Percentiles rank a stretch among this genome's conserved stretches.
phyloP scores from a whole-genome alignment of 1,140 invertebrate genomes.

The Nymphalis io region DNA sequence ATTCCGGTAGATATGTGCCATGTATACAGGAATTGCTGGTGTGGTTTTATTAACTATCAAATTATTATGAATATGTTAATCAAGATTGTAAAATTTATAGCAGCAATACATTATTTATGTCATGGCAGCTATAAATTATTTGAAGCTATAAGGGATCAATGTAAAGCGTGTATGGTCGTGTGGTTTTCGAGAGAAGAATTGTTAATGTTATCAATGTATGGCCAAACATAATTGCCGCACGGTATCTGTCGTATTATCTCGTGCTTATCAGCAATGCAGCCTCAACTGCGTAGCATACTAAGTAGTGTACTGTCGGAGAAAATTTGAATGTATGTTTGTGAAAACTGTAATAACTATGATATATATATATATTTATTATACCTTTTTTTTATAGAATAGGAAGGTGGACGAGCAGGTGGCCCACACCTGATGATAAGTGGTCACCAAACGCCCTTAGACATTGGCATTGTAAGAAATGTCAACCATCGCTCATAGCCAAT shows the following conservation, averaged over 20 bases:
- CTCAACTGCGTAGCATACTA: not conserved
- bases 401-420: too few species aligned
- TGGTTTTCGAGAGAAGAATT: not conserved
- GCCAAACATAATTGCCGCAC: not conserved
- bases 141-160: not conserved
- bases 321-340: too few species aligned
- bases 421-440: too few species aligned
- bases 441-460: too few species aligned
- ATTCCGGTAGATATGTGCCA: not conserved
- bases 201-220: not conserved
- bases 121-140: slow-evolving; percentile 40
- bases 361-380: too few species aligned
- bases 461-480: too few species aligned
- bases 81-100: slow-evolving; percentile 45
- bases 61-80: slow-evolving; percentile 16
- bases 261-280: not conserved
- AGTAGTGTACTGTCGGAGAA: too few species aligned
- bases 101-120: slow-evolving; percentile 53
- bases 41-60: slow-evolving; percentile 13
- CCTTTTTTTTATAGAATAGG: too few species aligned
- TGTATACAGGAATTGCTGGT: not conserved
- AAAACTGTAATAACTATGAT: too few species aligned
- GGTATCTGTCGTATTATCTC: not conserved
- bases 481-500: too few species aligned
- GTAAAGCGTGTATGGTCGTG: not conserved